phyloP scores from a whole-genome alignment of 64 coral and sea anemone species.

The Astreopora myriophthalma region DNA sequence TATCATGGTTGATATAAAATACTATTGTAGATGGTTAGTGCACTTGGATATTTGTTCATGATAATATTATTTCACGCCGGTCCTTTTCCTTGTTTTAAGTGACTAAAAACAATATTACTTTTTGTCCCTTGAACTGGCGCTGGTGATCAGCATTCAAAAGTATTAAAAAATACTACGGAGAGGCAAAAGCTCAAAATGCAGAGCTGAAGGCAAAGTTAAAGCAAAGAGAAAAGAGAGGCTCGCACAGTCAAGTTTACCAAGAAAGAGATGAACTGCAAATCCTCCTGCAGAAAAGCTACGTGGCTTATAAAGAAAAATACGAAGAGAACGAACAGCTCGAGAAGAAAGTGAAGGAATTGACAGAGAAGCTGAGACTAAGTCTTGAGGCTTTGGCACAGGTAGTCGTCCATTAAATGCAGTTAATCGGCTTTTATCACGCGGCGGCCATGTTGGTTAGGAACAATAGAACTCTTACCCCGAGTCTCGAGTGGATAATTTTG shows the following conservation, averaged over 20 bases:
- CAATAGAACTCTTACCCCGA: too few relatives aligned
- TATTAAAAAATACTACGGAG: not conserved
- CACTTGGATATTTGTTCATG: not conserved
- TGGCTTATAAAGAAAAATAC: constrained; percentile 44
- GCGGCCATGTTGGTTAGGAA: too few relatives aligned
- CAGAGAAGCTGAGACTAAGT: not conserved
- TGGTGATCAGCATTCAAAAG: constrained; percentile 38
- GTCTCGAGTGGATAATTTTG: too few relatives aligned
- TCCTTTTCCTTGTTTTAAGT: not conserved
- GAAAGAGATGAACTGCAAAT: constrained; percentile 38
- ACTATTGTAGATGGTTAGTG: too few relatives aligned
- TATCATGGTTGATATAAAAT: too few relatives aligned
- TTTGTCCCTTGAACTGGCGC: not conserved
- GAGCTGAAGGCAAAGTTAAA: not conserved
- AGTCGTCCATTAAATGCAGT: too few relatives aligned
- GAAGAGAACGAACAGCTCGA: constrained; percentile 21
- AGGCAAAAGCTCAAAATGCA: not conserved
- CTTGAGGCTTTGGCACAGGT: not conserved
- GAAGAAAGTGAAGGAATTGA: not conserved
- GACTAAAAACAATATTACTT: not conserved
- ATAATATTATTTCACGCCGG: not conserved
- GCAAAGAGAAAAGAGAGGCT: not conserved
- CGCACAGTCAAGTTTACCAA: not conserved
- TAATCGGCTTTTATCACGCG: too few relatives aligned
- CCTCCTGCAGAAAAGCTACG: constrained; percentile 22